Conservation (phyloP, 2,888 invertebrate genomes). For the Vanessa cardui region DNA sequence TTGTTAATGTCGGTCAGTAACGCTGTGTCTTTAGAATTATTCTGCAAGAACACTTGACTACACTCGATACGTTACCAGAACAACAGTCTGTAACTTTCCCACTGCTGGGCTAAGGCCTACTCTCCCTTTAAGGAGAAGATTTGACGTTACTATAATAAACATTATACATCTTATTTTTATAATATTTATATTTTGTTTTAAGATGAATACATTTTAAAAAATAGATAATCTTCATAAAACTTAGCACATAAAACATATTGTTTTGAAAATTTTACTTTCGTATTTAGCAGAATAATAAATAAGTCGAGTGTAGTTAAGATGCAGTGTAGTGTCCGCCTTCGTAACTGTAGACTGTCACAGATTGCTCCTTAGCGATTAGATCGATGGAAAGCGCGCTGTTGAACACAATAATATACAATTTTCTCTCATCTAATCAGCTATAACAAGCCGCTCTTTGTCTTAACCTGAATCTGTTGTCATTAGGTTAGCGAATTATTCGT, state of each 20-base stretch:
- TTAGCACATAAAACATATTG: no score
- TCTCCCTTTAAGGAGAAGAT: no score
- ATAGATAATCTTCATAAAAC: not conserved
- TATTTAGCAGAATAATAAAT: not conserved
- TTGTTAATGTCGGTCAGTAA: conserved; percentile 77
- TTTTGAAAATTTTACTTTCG: not conserved
- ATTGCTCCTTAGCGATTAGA: conserved; percentile 76
- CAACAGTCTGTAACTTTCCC: no score
- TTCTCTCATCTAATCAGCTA: conserved; percentile 6
- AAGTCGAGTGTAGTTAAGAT: conserved; percentile 56
- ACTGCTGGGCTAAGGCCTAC: no score
- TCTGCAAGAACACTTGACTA: conserved; percentile 59
- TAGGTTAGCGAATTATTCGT: conserved; percentile 24
- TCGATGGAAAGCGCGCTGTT: conserved; percentile 59
- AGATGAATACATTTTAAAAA: not conserved
- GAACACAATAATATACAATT: conserved; percentile 56
- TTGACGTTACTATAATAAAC: no score
- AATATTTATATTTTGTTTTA: no score
- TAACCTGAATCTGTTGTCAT: conserved; percentile 15
- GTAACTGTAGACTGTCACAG: conserved; percentile 75
- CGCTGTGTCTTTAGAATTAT: conserved; percentile 72
- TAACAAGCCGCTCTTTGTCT: conserved; percentile 5
- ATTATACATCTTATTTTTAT: no score
- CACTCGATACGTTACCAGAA: conserved; percentile 53
- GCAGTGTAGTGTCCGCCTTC: conserved; percentile 75